A percentile compares a stretch with the other conserved stretches of the same genome.
These are phyloP conservation scores for Indicator indicator DNA, from an alignment of 2,113 vertebrate species.

Conservation along the genomic window DNA sequence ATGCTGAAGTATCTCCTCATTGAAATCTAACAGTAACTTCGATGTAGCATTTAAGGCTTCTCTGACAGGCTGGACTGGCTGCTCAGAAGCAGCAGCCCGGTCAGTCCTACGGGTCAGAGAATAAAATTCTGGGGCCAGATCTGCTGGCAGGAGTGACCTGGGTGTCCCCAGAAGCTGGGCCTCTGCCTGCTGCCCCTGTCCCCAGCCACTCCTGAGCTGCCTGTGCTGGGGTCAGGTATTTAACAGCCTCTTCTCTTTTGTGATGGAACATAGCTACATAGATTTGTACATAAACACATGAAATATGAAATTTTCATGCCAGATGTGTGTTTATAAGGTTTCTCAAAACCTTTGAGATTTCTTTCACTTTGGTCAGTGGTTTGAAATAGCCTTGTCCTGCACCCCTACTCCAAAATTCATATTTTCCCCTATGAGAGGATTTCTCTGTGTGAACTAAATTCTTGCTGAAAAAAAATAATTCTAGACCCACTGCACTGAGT, in stretches of 20 bases:
- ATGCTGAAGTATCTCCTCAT: not conserved
- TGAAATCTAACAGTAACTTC: slow-evolving; percentile 4
- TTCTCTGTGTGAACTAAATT: not conserved
- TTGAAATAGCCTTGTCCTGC: not conserved
- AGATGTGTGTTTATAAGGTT: not conserved
- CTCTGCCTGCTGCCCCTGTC: not conserved
- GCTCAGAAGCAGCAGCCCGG: not conserved
- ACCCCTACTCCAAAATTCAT: fast-evolving
- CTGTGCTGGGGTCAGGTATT: not conserved
- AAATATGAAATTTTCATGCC: not conserved
- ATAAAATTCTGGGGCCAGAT: not conserved
- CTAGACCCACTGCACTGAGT: not conserved
- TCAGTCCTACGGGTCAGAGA: not conserved
- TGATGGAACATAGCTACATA: fast-evolving
- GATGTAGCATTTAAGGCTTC: not conserved
- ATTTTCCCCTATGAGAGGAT: not conserved
- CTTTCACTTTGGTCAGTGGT: not conserved
- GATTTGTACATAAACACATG: not conserved
- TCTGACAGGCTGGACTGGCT: not conserved
- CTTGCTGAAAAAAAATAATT: not conserved
- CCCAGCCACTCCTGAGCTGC: not conserved
- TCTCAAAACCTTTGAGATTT: not conserved
- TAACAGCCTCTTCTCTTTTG: fast-evolving
- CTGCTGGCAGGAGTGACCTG: not conserved
- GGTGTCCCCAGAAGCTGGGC: not conserved